Evolutionary conservation across 92 coral and sea anemone species (phyloP).

Genomic region (Pocillopora meandrina): DNA sequence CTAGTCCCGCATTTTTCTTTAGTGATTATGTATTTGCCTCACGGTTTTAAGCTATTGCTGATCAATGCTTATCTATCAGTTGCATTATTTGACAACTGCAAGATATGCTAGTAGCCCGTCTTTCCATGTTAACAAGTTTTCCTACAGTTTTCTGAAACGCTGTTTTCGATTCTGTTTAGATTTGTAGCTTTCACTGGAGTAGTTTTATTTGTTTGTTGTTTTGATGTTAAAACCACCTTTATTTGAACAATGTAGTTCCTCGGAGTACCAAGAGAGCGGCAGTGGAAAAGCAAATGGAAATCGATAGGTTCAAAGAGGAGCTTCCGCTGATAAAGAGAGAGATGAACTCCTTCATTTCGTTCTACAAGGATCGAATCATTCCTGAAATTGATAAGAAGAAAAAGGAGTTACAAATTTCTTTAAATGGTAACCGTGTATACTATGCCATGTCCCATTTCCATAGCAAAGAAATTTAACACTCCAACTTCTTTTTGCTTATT

Average conservation of each 20-base stretch:
- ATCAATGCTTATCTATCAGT: not conserved
- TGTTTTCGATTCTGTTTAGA: not conserved
- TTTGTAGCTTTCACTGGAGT: not conserved
- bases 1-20: not conserved
- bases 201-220: not conserved
- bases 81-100: not conserved
- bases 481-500: too few relatives aligned
- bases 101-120: not conserved
- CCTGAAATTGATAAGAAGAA: constrained; percentile 23
- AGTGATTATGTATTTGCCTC: not conserved
- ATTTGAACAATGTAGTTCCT: constrained; percentile 34
- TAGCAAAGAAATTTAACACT: too few relatives aligned
- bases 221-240: not conserved
- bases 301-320: constrained; percentile 47
- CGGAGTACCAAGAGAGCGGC: constrained; percentile 49
- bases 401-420: not conserved
- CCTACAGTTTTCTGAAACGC: not conserved
- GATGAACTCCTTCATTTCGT: constrained; percentile 52
- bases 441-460: not conserved
- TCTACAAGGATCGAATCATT: constrained; percentile 30
- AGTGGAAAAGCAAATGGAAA: constrained; percentile 66
- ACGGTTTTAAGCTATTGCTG: not conserved
- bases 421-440: constrained; percentile 6
- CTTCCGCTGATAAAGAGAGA: constrained; percentile 57
- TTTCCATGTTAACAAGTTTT: not conserved